Conservation (phyloP, 2,797 vertebrate species). For the Gallinago stenura region DNA sequence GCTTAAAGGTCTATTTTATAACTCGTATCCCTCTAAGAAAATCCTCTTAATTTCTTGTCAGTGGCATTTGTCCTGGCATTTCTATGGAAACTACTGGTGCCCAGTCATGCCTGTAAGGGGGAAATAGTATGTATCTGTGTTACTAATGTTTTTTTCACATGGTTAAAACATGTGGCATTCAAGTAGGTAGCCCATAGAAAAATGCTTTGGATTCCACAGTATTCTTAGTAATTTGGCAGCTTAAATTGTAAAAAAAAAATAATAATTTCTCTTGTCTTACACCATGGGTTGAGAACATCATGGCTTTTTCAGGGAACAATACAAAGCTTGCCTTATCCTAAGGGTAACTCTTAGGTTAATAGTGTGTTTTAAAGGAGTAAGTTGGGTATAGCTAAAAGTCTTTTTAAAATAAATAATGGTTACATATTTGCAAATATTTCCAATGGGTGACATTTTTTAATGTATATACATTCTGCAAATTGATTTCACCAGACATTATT, state of each 20-base stretch:
- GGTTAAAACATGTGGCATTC: not conserved
- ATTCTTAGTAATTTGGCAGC: not conserved
- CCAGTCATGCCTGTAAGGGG: rapidly evolving
- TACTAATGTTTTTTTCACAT: not conserved
- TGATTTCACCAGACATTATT: not conserved
- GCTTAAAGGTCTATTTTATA: not conserved
- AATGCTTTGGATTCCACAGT: not conserved
- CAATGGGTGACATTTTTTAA: not conserved
- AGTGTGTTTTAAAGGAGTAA: not conserved
- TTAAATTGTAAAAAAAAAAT: not conserved
- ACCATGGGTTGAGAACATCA: not conserved
- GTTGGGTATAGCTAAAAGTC: not conserved
- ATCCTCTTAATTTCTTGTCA: not conserved
- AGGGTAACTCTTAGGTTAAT: not conserved
- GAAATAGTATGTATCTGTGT: not conserved
- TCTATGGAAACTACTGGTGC: not conserved
- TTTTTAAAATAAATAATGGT: not conserved
- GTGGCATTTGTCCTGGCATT: not conserved
- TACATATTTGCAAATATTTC: not conserved
- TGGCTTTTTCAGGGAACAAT: not conserved
- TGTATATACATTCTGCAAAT: not conserved
- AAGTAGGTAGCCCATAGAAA: not conserved
- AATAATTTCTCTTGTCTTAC: not conserved
- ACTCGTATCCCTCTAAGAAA: not conserved
- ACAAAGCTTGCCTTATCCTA: not conserved